A percentile compares a stretch with the other conserved stretches of the same genome.
These are phyloP conservation scores for Nyctereutes procyonoides DNA, from an alignment of 2,113 vertebrate species.

Conservation along the genomic window DNA sequence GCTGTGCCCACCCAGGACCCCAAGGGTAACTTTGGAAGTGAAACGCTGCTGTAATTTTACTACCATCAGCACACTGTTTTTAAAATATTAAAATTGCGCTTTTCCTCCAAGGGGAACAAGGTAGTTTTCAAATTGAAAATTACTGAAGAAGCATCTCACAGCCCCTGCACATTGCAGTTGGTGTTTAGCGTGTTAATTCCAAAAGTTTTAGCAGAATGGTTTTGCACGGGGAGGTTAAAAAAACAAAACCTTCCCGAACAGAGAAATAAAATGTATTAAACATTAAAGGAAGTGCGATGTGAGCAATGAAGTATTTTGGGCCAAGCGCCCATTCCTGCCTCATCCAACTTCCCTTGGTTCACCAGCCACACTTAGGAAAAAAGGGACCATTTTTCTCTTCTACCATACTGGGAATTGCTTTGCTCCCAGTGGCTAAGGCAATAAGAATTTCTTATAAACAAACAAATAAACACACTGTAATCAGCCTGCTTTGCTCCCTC, in stretches of 20 bases:
- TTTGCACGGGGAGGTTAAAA: background rate
- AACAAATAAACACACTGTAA: conserved; percentile 48
- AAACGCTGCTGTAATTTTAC: background rate
- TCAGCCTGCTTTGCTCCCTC: background rate
- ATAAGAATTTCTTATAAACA: background rate
- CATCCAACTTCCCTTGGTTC: background rate
- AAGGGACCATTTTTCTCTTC: background rate
- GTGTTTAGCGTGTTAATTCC: background rate
- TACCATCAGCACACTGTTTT: background rate
- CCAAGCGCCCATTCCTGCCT: background rate
- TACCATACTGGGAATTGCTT: background rate
- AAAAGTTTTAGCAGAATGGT: background rate
- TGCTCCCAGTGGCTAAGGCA: background rate
- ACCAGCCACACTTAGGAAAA: background rate
- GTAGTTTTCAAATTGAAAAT: background rate
- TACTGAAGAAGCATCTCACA: background rate
- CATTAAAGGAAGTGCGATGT: background rate
- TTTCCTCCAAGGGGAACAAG: background rate
- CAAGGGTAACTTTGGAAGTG: background rate
- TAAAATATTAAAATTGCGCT: background rate
- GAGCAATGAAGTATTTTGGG: background rate
- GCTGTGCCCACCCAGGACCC: accelerated
- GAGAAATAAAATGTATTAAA: conserved; percentile 56
- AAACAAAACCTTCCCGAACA: background rate
- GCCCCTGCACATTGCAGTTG: background rate